Conservation (phyloP, 1,140 invertebrate species). For the Drosophila lacteicornis region DNA sequence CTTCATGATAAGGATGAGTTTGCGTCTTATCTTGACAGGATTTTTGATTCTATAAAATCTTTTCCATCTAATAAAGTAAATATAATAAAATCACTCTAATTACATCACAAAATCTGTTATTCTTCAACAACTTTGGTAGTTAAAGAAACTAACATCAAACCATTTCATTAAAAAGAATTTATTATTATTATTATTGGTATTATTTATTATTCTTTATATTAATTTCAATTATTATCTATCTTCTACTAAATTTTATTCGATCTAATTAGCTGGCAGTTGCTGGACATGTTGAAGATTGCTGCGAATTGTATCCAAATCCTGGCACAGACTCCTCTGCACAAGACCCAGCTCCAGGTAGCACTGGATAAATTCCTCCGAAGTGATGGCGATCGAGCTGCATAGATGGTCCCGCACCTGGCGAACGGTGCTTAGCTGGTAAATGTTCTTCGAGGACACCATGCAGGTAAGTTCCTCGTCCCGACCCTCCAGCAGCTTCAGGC, state of each 20-base stretch:
- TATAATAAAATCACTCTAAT: too few relatives aligned
- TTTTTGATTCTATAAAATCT: too few relatives aligned
- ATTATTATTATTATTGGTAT: too few relatives aligned
- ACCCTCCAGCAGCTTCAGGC: constrained; percentile 43
- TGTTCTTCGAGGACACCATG: constrained; percentile 46
- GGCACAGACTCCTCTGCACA: neutral
- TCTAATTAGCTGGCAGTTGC: neutral
- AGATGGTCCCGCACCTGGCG: constrained; percentile 34
- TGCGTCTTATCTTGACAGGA: too few relatives aligned
- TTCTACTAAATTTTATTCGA: constrained; percentile 1
- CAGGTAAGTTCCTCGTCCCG: constrained; percentile 48
- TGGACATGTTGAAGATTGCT: neutral
- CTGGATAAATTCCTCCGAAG: neutral
- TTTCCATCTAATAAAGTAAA: too few relatives aligned
- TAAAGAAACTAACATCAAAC: too few relatives aligned
- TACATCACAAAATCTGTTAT: too few relatives aligned
- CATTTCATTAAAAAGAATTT: too few relatives aligned
- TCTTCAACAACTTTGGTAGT: too few relatives aligned
- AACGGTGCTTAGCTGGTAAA: constrained; percentile 60
- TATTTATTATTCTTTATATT: too few relatives aligned
- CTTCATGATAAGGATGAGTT: too few relatives aligned
- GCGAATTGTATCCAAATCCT: neutral
- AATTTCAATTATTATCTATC: neutral
- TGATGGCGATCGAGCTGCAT: constrained; percentile 1
- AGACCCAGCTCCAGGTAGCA: constrained; percentile 2